Conservation (phyloP, 2,888 invertebrate species). For the Clivina fossor region DNA sequence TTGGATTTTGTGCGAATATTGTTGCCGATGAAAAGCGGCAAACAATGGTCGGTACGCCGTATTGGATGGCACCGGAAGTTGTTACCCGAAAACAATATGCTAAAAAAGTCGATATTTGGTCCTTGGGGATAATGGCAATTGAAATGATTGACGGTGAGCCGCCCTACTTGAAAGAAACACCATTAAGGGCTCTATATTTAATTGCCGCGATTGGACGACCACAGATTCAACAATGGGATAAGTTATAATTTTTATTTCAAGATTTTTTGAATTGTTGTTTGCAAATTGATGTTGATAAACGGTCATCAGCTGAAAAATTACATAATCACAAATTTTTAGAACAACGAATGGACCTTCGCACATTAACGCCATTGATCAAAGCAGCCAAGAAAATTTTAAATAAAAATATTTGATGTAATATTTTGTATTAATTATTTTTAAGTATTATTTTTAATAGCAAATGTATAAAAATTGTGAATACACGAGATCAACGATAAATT, state of each 20-base stretch:
- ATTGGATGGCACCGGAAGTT: conserved; percentile 98
- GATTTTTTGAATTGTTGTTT: conserved; percentile 87
- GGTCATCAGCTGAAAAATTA: conserved; percentile 77
- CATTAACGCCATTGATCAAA: conserved; percentile 84
- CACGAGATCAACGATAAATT: no score
- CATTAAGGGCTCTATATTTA: conserved; percentile 86
- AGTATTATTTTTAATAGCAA: no score
- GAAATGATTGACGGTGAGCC: conserved; percentile 98
- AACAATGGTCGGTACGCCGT: conserved; percentile 97
- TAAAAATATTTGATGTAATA: no score
- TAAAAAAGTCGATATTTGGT: conserved; percentile 92
- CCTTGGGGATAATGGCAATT: conserved; percentile 97
- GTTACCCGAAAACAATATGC: conserved; percentile 92
- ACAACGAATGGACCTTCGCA: conserved; percentile 77
- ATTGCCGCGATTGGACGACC: conserved; percentile 96
- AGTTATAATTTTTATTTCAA: conserved; percentile 74
- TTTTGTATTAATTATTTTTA: no score
- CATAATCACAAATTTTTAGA: conserved; percentile 78
- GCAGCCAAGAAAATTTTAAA: conserved; percentile 86
- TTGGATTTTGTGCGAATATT: conserved; percentile 98
- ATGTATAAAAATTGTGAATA: no score
- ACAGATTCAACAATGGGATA: conserved; percentile 80
- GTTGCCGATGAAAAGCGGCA: conserved; percentile 92
- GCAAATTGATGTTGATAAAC: conserved; percentile 76
- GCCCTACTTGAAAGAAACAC: conserved; percentile 94